Conservation (phyloP, 53 echinoderm and acorn worm genomes). For the Crossaster papposus region DNA sequence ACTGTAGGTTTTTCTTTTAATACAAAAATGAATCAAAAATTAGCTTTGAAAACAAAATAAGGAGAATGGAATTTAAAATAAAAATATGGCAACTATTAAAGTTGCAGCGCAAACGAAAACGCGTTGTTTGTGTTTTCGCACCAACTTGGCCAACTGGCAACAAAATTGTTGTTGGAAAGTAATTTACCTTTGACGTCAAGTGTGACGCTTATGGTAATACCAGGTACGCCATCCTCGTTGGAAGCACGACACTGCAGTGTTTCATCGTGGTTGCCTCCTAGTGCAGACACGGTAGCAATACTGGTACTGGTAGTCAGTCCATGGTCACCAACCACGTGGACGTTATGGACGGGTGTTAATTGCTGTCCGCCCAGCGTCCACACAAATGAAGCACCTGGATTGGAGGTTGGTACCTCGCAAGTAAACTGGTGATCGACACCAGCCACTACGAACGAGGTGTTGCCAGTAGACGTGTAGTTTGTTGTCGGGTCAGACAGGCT, state of each 20-base stretch:
- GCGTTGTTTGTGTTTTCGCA: too few relatives aligned
- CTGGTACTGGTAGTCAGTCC: slow-evolving; percentile 33
- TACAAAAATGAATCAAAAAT: too few relatives aligned
- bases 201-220: neutral
- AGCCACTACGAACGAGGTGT: neutral
- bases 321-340: neutral
- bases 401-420: slow-evolving; percentile 11
- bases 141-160: too few relatives aligned
- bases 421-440: slow-evolving; percentile 6
- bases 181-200: slow-evolving; percentile 12
- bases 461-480: slow-evolving; percentile 11
- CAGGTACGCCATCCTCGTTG: neutral
- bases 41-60: too few relatives aligned
- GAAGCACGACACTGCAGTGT: slow-evolving; percentile 7
- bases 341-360: neutral
- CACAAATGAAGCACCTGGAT: slow-evolving; percentile 28
- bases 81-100: too few relatives aligned
- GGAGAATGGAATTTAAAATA: too few relatives aligned
- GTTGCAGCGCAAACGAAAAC: too few relatives aligned
- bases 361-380: slow-evolving; percentile 21
- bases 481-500: slow-evolving; percentile 7
- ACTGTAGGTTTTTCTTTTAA: too few relatives aligned
- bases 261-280: slow-evolving; percentile 1
- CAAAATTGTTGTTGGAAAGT: neutral
- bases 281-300: neutral